Base-by-base conservation (phyloP, 2,888 invertebrate genomes). In the Cheilosia vernalis region DNA sequence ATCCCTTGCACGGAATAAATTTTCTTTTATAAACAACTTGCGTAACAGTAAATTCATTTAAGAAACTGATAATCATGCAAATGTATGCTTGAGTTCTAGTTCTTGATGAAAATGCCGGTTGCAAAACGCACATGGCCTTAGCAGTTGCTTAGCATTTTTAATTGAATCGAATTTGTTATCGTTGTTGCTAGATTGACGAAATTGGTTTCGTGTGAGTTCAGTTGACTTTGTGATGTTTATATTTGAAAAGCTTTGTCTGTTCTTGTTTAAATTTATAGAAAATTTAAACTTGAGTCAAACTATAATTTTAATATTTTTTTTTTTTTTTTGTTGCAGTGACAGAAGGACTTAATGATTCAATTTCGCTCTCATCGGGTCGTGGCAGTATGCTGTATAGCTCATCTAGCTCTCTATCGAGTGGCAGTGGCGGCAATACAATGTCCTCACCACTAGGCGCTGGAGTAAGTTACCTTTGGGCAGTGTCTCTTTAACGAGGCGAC, bases 351-450 rank as follows among this genome's bases (percentile, higher is more conserved):
- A 89, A 89, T 83, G 90, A 91, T 88, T 89, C 90, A 63, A 88
- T 88, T 83, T 91, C 91, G 37, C 88, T 91, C 78, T 89, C 90
- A 77, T 90, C 90, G 76, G 90, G 90, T 47, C 90, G 90, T 84
- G 90, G 89, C 76, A 90, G 91, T 76, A 89, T 90, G 83, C 88
- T 93, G 88, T 94, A 93, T 87, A 93, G 93, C 87, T 93, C 93
- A 87, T 93, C 93, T 55, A 93, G 93, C 88, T 93, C 93, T 84
- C 89, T 93, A 79, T 93, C 93, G 81, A 93, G 93, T 88, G 92
- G 92, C 70, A 89, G 89, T 88, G 92, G 91, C 82, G 89, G 86
- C 53, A 92, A 93, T 66, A 93, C 93, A 83, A 92, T 93, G 78
- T 92, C 92, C 87, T 92, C 93, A 84, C 93, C 93, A 88, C 89